phyloP scores from a whole-genome alignment of 2,888 invertebrate genomes.

The Molorchus minor region DNA sequence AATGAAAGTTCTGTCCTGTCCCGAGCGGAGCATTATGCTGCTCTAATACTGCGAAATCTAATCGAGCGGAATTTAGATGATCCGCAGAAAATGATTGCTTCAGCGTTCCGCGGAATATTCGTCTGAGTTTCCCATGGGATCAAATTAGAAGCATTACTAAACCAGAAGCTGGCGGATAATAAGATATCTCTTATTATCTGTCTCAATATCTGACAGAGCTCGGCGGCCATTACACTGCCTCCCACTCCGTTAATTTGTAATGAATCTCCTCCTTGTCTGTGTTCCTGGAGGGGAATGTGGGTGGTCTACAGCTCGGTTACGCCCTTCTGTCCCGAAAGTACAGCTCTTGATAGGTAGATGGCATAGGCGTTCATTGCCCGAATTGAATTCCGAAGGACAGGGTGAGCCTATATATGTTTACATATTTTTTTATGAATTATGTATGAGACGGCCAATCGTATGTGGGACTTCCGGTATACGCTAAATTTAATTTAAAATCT shows the following conservation, averaged over 20 bases:
- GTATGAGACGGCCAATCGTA: too few relatives aligned
- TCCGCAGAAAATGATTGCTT: constrained; percentile 44
- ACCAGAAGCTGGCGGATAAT: constrained; percentile 59
- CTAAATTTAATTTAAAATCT: too few relatives aligned
- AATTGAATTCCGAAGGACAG: background rate
- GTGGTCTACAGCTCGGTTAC: constrained; percentile 31
- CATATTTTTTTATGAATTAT: too few relatives aligned
- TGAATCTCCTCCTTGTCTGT: constrained; percentile 51
- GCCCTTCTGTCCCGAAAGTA: constrained; percentile 35
- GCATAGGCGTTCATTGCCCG: constrained; percentile 27
- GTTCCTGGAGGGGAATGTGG: constrained; percentile 42
- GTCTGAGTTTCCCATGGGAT: constrained; percentile 56
- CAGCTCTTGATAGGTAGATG: constrained; percentile 36
- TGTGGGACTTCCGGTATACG: too few relatives aligned
- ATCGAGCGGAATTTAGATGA: constrained; percentile 39
- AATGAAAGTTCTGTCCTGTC: background rate
- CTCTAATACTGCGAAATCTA: constrained; percentile 30
- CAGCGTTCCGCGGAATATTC: constrained; percentile 46
- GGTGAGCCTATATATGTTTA: too few relatives aligned
- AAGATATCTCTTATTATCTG: constrained; percentile 62
- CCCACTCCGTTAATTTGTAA: constrained; percentile 55
- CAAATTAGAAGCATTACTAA: constrained; percentile 62
- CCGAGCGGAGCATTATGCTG: too few relatives aligned
- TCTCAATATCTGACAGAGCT: constrained; percentile 58
- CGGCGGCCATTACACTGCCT: constrained; percentile 62